Evolutionary conservation across 2,797 vertebrate genomes (phyloP).

Genomic region (Mus caroli): DNA sequence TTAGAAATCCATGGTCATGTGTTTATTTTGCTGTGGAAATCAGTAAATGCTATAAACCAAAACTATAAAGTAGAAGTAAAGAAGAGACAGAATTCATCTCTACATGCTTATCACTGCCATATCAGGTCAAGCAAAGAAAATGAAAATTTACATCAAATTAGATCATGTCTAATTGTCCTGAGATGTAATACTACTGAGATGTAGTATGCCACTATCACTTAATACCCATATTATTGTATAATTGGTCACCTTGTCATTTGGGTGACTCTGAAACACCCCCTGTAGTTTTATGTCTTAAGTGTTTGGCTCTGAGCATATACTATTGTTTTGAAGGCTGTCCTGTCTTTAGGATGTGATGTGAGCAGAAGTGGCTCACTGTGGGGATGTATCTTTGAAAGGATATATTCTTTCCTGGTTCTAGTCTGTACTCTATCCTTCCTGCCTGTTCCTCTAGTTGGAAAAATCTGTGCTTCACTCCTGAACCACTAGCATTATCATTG

Average conservation of each 20-base stretch:
- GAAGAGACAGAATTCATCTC: rapidly evolving
- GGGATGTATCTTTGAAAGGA: background rate
- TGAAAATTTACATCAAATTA: background rate
- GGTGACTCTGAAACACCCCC: background rate
- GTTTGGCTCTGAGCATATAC: background rate
- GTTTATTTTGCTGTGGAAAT: background rate
- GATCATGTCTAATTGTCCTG: background rate
- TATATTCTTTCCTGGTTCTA: background rate
- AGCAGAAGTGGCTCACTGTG: background rate
- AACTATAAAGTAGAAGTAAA: background rate
- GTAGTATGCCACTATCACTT: background rate
- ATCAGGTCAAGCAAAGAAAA: background rate
- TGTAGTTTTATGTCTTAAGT: background rate
- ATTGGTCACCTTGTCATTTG: background rate
- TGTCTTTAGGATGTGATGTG: rapidly evolving
- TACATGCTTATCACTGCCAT: background rate
- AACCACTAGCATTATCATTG: too few species aligned
- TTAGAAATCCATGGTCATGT: background rate
- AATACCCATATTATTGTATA: background rate
- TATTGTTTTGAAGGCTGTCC: background rate
- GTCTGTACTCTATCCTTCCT: too few species aligned
- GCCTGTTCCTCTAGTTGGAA: background rate
- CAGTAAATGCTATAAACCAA: background rate
- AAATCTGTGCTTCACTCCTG: background rate
- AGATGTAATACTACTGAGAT: too few species aligned